Conservation (phyloP, 1,140 invertebrate genomes). For the Trichonephila clavipes region DNA sequence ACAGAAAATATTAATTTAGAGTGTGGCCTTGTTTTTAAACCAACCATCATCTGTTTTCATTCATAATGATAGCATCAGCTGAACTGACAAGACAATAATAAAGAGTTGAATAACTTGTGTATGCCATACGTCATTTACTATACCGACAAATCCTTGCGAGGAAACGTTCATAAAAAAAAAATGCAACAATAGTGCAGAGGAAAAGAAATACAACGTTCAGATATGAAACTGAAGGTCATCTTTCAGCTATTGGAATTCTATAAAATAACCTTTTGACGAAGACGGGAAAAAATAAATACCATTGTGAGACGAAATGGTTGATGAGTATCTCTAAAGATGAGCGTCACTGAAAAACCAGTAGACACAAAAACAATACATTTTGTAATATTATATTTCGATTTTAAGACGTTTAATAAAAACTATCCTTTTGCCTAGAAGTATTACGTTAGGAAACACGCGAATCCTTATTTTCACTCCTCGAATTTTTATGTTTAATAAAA, state of each 20-base stretch:
- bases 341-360: background rate
- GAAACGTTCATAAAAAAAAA: conserved; percentile 6
- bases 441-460: background rate
- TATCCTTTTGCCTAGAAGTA: background rate
- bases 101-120: conserved; percentile 20
- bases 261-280: conserved; percentile 23
- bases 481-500: no score
- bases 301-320: conserved; percentile 20
- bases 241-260: background rate
- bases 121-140: conserved; percentile 1
- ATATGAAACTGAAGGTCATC: conserved; percentile 11
- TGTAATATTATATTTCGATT: background rate
- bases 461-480: no score
- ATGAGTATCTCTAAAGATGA: conserved; percentile 1
- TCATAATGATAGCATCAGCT: background rate
- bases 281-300: conserved; percentile 24
- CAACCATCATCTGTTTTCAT: background rate
- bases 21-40: background rate
- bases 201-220: background rate
- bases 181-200: conserved; percentile 17
- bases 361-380: background rate
- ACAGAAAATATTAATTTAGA: no score
- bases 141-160: background rate
- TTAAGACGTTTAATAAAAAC: background rate
- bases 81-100: background rate